phyloP scores from a whole-genome alignment of 2,113 vertebrate species.

The rat (Rattus norvegicus) region DNA sequence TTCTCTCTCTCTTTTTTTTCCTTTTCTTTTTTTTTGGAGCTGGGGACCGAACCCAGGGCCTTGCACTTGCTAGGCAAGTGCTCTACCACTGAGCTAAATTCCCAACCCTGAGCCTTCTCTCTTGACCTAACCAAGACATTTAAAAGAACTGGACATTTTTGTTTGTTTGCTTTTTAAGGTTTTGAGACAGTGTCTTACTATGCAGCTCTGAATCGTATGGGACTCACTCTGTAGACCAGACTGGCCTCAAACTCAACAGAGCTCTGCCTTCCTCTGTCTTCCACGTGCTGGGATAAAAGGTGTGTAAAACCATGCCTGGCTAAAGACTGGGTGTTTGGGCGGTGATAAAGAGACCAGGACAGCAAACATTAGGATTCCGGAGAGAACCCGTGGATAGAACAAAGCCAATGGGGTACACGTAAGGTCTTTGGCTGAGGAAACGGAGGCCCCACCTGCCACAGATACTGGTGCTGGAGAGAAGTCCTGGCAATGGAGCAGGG shows the following conservation, averaged over 20 bases:
- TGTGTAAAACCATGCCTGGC: neutral
- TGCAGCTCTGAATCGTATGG: neutral
- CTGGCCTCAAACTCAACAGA: neutral
- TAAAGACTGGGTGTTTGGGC: neutral
- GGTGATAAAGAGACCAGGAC: neutral
- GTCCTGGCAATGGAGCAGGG: neutral
- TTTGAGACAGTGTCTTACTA: neutral
- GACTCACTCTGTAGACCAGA: neutral
- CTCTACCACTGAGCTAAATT: too few species aligned
- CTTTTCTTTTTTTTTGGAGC: too few species aligned
- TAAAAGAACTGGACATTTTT: neutral
- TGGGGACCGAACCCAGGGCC: too few species aligned
- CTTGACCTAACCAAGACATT: neutral
- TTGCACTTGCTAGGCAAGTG: too few species aligned
- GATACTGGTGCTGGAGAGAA: neutral
- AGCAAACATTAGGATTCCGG: neutral
- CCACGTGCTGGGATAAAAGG: neutral
- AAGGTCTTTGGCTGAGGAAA: neutral
- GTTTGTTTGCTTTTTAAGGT: neutral
- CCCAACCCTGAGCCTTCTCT: neutral
- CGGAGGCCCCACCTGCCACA: neutral
- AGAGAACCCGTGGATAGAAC: neutral
- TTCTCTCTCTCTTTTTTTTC: neutral
- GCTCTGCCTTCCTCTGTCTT: neutral
- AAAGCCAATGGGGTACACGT: neutral